Percentiles rank a stretch among this genome's conserved stretches.
Conservation (phyloP, 2,113 vertebrate genomes). For the Paramisgurnus dabryanus region DNA sequence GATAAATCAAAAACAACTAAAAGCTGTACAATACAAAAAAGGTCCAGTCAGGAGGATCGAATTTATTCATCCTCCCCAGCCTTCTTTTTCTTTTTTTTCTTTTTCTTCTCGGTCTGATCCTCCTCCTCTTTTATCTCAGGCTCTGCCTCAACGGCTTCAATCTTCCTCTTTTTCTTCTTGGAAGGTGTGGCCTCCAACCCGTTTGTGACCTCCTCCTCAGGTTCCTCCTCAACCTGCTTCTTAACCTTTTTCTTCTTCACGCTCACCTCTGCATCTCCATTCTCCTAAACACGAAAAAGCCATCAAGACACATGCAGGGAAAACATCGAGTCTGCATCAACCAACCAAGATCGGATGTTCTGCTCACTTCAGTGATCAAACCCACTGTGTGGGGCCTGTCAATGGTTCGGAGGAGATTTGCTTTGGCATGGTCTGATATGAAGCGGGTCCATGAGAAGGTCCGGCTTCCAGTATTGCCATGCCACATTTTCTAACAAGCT, state of each 20-base stretch:
- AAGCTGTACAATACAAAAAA: conserved; percentile 64
- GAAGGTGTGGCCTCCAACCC: conserved; percentile 61
- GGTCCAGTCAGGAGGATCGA: conserved; percentile 25
- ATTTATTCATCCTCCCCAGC: conserved; percentile 17
- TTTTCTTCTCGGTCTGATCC: conserved; percentile 72
- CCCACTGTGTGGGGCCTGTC: conserved; percentile 65
- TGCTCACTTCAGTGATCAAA: conserved; percentile 77
- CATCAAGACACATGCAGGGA: background rate
- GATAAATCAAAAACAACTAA: conserved; percentile 34
- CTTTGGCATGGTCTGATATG: conserved; percentile 72
- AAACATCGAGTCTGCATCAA: background rate
- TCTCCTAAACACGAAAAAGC: conserved; percentile 44
- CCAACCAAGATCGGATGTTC: conserved; percentile 50
- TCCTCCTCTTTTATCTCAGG: conserved; percentile 33
- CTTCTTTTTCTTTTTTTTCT: conserved; percentile 55
- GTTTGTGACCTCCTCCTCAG: conserved; percentile 52
- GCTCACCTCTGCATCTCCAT: conserved; percentile 42
- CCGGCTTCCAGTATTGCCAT: conserved; percentile 69
- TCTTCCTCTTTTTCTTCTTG: conserved; percentile 75
- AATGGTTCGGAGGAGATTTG: conserved; percentile 75
- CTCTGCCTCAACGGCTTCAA: conserved; percentile 30
- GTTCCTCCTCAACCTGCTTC: conserved; percentile 49
- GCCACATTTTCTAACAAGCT: conserved; percentile 34
- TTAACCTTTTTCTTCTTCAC: conserved; percentile 69
- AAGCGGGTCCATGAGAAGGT: conserved; percentile 62